These are phyloP conservation scores for Gopherus flavomarginatus DNA, from an alignment of 2,113 vertebrate species.

Conservation along the genomic window DNA sequence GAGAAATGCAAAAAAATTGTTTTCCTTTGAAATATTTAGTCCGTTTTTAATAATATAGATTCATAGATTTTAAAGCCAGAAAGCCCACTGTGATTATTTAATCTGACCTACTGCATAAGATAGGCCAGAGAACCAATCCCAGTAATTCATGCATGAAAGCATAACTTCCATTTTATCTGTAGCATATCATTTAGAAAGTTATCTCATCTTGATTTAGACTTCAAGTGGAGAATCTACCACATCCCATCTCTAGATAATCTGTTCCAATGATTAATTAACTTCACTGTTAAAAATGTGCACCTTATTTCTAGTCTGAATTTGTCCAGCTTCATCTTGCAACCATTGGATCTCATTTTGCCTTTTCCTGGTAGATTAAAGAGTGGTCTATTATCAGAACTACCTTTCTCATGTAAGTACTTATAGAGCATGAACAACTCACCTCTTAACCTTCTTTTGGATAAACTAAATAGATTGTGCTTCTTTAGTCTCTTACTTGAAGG, in stretches of 20 bases:
- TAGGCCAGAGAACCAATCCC: no score
- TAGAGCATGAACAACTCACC: not conserved
- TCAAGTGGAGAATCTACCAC: not conserved
- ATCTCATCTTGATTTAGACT: not conserved
- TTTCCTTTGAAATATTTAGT: no score
- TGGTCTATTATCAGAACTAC: not conserved
- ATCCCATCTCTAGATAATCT: not conserved
- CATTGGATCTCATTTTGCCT: not conserved
- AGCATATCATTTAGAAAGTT: not conserved
- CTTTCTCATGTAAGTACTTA: not conserved
- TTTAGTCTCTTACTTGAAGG: not conserved
- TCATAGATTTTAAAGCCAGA: no score
- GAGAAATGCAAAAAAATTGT: no score
- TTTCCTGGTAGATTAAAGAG: not conserved
- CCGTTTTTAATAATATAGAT: no score
- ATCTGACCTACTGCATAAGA: no score
- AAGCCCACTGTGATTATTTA: no score
- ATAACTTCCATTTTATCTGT: not conserved
- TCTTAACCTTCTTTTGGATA: not conserved
- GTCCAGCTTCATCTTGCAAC: not conserved
- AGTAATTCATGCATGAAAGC: not conserved
- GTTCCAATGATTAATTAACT: not conserved
- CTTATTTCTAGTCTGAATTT: not conserved
- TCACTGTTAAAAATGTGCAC: not conserved
- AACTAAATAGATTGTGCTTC: not conserved